phyloP scores from a whole-genome alignment of 2,113 vertebrate genomes.

The Brachypteracias leptosomus region DNA sequence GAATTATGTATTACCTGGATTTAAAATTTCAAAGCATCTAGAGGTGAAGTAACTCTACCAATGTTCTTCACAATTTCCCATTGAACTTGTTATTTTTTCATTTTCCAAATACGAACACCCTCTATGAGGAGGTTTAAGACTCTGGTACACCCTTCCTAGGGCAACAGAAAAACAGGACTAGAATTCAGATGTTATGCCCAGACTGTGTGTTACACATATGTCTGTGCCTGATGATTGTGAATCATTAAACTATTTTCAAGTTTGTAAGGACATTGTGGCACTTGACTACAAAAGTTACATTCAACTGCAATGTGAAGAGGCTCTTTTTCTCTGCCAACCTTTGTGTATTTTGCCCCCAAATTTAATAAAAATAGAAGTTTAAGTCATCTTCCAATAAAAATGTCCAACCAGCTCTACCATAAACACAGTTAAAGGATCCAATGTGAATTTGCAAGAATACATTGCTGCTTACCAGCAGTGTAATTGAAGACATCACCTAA shows the following conservation, averaged over 20 bases:
- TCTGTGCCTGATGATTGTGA: not conserved
- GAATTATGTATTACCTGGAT: not conserved
- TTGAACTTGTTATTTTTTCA: not conserved
- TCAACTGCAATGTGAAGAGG: not conserved
- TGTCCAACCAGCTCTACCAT: not conserved
- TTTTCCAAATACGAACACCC: not conserved
- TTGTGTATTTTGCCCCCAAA: not conserved
- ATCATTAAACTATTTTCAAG: not conserved
- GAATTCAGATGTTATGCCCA: not conserved
- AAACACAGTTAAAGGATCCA: not conserved
- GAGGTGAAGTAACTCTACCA: not conserved
- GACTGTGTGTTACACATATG: not conserved
- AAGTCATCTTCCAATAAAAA: not conserved
- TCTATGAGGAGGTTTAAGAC: not conserved
- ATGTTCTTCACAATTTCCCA: not conserved
- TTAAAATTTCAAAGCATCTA: not conserved
- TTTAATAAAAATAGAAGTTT: not conserved
- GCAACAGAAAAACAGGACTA: not conserved
- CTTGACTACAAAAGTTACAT: not conserved
- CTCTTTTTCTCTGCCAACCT: not conserved
- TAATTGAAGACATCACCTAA: conserved; percentile 81
- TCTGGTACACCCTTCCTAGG: not conserved
- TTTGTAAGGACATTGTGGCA: not conserved
- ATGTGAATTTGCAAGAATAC: not conserved
- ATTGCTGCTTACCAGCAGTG: conserved; percentile 80